Percentiles rank a stretch among this genome's conserved stretches.
These are phyloP conservation scores for Cacoxenus indagator DNA, from an alignment of 2,888 invertebrate species.

Conservation along the genomic window DNA sequence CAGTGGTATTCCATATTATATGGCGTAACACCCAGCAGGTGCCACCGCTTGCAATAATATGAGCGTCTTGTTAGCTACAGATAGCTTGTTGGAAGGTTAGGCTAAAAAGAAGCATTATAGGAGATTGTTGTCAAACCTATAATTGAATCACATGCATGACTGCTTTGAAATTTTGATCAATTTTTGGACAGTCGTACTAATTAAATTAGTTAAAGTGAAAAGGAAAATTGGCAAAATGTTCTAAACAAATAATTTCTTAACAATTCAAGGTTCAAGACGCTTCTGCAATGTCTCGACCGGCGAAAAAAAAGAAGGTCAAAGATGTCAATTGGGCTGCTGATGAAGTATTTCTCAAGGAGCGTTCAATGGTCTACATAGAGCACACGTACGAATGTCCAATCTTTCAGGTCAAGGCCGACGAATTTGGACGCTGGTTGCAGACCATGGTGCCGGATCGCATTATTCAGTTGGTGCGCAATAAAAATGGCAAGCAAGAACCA, in stretches of 20 bases:
- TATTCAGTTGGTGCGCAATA: conserved; percentile 59
- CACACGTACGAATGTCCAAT: conserved; percentile 66
- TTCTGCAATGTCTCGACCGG: too few species aligned
- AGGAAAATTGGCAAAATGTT: conserved; percentile 12
- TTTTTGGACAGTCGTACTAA: background rate
- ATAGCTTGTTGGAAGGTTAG: too few species aligned
- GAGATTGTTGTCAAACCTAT: too few species aligned
- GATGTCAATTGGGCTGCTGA: conserved; percentile 63
- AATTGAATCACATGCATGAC: background rate
- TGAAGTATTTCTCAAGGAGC: conserved; percentile 57
- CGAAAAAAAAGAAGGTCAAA: conserved; percentile 41
- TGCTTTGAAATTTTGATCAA: background rate
- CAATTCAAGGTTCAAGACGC: too few species aligned
- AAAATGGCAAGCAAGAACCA: conserved; percentile 51
- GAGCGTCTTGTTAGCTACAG: too few species aligned
- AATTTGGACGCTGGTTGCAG: conserved; percentile 52
- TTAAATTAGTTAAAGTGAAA: conserved; percentile 1
- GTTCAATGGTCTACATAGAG: conserved; percentile 65
- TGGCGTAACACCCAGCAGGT: too few species aligned
- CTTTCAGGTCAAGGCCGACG: conserved; percentile 60
- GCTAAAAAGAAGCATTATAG: too few species aligned
- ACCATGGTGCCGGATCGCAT: conserved; percentile 55
- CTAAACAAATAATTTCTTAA: too few species aligned
- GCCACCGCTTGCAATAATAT: too few species aligned
- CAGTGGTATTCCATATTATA: too few species aligned